Base-by-base conservation (phyloP, 2,113 vertebrate genomes). In the Syngnathoides biaculeatus region DNA sequence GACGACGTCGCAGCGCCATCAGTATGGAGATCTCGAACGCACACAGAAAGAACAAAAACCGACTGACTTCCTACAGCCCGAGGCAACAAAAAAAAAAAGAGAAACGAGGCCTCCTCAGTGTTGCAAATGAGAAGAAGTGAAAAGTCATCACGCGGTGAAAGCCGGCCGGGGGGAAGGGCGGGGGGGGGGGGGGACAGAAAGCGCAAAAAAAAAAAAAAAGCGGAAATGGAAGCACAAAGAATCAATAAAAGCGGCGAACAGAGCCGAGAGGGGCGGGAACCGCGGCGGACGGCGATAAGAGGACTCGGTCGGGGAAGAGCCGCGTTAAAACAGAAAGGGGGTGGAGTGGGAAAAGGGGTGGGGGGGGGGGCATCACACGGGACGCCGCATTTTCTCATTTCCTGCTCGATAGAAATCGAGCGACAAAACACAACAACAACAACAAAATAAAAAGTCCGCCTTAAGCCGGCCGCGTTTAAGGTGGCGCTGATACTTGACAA, bases 331-430 rank as follows among this genome's bases (percentile, higher is more conserved):
- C n/a, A n/a, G n/a, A n/a, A n/a, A n/a, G n/a, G n/a, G n/a, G n/a
- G n/a, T n/a, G n/a, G 20, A 64, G 50, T 72, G 27, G 50, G 67
- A 10, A 56, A 22, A 47, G 43, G 43, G 3, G 15, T 0, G 43
- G 5, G 43, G 2, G 14, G 45, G 14, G 3, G 3, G 11, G 10
- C 10, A 13, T 10, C 11, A 3, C 45, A 69, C 60, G 57, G 76
- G 72, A 74, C 65, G 47, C 11, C 58, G 42, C 39, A 70, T 72
- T 35, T 83, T 87, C 88, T 89, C 67, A 87, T 88, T 89, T 88
- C 86, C 84, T 80, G 70, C 30, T 68, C 50, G 73, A 83, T 75
- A 59, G 64, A 77, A 71, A 90, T 82, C 74, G 47, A 60, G 77
- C 11, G 62, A 71, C 78, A 67, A 66, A 8, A 22, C 26, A 55